phyloP scores from a whole-genome alignment of 2,888 invertebrate genomes.

The Emmelina monodactyla region DNA sequence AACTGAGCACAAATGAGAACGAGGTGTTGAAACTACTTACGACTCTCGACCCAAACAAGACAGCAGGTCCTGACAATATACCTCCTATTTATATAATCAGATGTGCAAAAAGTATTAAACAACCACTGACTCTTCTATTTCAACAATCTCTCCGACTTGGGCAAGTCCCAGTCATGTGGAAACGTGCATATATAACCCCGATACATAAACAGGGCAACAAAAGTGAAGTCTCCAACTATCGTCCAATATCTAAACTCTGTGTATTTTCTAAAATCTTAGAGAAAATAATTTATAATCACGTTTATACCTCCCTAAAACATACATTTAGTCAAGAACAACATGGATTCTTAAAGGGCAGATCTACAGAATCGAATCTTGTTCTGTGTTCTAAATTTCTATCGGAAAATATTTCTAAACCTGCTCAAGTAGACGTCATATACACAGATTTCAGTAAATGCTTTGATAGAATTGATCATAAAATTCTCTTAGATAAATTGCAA shows the following conservation, averaged over 20 bases:
- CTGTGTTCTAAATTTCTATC: conserved; percentile 3
- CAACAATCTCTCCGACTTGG: conserved; percentile 6
- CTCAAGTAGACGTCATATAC: conserved; percentile 8
- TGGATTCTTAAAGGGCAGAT: conserved; percentile 12
- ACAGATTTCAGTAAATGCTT: conserved; percentile 10
- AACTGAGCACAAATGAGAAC: no score
- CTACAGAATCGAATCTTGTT: conserved; percentile 5
- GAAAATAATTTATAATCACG: conserved; percentile 10
- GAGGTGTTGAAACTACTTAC: conserved; percentile 7
- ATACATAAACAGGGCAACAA: conserved; percentile 12
- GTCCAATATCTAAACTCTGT: conserved; percentile 15
- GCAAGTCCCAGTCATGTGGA: conserved; percentile 8
- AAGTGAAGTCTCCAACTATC: conserved; percentile 10
- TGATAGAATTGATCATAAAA: conserved; percentile 5
- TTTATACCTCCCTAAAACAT: conserved; percentile 8
- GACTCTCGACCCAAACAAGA: conserved; percentile 12
- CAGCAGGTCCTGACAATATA: conserved; percentile 14
- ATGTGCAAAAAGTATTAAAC: conserved; percentile 10
- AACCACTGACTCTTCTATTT: conserved; percentile 10
- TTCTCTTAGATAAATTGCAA: conserved; percentile 8
- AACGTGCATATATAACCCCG: conserved; percentile 11
- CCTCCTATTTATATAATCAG: conserved; percentile 10
- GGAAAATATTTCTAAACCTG: conserved; percentile 1
- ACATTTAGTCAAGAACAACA: conserved; percentile 13
- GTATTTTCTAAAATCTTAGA: conserved; percentile 14